phyloP scores from a whole-genome alignment of 2,888 invertebrate genomes.

The Cinara cedri region DNA sequence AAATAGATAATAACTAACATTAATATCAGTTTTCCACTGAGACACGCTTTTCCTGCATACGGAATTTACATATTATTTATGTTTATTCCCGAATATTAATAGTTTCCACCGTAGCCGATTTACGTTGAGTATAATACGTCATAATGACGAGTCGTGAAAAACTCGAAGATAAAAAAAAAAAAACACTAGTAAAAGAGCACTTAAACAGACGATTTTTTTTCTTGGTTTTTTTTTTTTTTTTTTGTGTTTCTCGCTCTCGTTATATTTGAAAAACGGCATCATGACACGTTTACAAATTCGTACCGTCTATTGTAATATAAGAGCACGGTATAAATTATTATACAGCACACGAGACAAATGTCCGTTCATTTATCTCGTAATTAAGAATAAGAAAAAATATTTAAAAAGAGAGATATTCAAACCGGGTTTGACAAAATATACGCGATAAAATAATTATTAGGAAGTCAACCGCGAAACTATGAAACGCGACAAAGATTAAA shows the following conservation, averaged over 20 bases:
- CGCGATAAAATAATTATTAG: background rate
- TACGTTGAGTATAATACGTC: conserved; percentile 19
- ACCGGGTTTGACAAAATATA: conserved; percentile 15
- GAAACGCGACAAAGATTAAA: conserved; percentile 1
- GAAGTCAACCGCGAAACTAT: background rate
- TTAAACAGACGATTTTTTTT: conserved; percentile 32
- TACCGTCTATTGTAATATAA: background rate
- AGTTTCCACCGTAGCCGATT: conserved; percentile 35
- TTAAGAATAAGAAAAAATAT: conserved; percentile 18
- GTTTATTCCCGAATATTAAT: conserved; percentile 17
- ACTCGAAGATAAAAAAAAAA: conserved; percentile 22
- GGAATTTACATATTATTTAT: background rate
- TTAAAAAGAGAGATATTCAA: conserved; percentile 15
- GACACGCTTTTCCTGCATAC: too few species aligned
- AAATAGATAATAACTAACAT: too few species aligned
- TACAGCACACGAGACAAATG: conserved; percentile 20
- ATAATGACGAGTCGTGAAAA: conserved; percentile 41
- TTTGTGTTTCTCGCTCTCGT: background rate
- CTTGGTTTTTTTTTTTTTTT: conserved; percentile 3
- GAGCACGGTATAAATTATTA: too few species aligned
- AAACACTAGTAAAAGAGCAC: conserved; percentile 43
- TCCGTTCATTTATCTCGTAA: conserved; percentile 25
- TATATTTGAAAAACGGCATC: conserved; percentile 12
- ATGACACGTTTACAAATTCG: conserved; percentile 35
- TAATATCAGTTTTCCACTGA: too few species aligned